Percentiles rank a stretch among this genome's conserved stretches.
Evolutionary conservation across 2,797 vertebrate species (phyloP).

Genomic region (Numenius phaeopus): DNA sequence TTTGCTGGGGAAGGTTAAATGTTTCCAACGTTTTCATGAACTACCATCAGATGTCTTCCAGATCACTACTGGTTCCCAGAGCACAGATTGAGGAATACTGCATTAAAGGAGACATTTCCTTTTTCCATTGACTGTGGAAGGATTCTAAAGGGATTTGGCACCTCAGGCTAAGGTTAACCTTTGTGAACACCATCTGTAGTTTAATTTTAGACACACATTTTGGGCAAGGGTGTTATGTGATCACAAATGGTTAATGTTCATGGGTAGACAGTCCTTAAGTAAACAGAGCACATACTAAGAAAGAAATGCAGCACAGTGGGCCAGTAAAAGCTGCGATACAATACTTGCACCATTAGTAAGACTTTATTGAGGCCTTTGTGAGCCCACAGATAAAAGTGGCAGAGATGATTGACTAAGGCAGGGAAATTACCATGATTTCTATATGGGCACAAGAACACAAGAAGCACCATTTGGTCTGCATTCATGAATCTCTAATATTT

Average conservation of each 20-base stretch:
- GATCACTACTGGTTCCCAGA: conserved; percentile 59
- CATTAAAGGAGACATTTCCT: conserved; percentile 53
- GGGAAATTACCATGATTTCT: not conserved
- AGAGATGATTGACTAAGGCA: not conserved
- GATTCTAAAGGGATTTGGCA: conserved; percentile 30
- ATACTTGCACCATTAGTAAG: not conserved
- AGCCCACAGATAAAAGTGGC: not conserved
- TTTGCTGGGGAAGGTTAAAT: conserved; percentile 35
- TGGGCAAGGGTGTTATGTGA: not conserved
- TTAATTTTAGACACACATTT: conserved; percentile 49
- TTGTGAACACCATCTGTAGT: conserved; percentile 38
- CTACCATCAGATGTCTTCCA: conserved; percentile 70
- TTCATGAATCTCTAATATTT: not conserved
- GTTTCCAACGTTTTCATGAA: conserved; percentile 52
- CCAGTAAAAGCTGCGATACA: not conserved
- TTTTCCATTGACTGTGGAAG: conserved; percentile 15
- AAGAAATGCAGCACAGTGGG: not conserved
- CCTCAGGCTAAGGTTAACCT: conserved; percentile 24
- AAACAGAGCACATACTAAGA: not conserved
- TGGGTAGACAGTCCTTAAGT: not conserved
- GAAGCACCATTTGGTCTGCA: not conserved
- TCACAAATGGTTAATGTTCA: conserved; percentile 34
- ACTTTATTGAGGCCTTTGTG: not conserved
- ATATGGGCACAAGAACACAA: not conserved
- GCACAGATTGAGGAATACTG: conserved; percentile 19